Evolutionary conservation across 1,140 invertebrate genomes (phyloP).

Genomic region (Philotrypesis tridentata): DNA sequence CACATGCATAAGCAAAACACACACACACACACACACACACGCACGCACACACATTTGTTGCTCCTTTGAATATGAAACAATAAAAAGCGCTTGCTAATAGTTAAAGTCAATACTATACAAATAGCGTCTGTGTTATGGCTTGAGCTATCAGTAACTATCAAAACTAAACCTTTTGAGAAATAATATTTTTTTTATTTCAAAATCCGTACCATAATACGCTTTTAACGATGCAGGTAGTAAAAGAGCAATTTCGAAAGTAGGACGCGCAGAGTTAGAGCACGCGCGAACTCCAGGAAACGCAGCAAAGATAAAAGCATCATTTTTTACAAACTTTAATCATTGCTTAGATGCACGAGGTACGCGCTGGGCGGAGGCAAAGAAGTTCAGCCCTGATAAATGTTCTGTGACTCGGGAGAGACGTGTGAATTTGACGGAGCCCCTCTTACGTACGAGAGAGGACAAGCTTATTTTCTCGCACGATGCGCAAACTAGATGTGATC

Average conservation of each 20-base stretch:
- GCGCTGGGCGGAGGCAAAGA: background rate
- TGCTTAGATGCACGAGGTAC: slow-evolving; percentile 11
- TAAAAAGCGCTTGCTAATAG: background rate
- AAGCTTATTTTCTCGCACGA: background rate
- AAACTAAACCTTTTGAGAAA: slow-evolving; percentile 15
- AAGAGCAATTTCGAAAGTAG: slow-evolving; percentile 31
- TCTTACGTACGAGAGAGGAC: background rate
- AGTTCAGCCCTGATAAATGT: slow-evolving; percentile 15
- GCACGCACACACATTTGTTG: too few species aligned
- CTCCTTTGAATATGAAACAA: too few species aligned
- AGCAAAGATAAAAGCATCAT: slow-evolving; percentile 36
- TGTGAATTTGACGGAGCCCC: slow-evolving; percentile 9
- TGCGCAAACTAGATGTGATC: background rate
- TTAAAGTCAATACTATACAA: background rate
- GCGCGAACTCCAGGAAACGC: background rate
- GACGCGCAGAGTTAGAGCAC: background rate
- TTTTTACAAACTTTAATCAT: slow-evolving; percentile 41
- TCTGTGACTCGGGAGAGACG: background rate
- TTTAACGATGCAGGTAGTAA: slow-evolving; percentile 24
- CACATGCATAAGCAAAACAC: too few species aligned
- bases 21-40: too few species aligned
- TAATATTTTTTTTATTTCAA: slow-evolving; percentile 23
- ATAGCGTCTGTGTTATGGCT: background rate
- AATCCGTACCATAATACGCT: background rate
- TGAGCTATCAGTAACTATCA: background rate